Evolutionary conservation across 2,113 vertebrate species (phyloP).

Genomic region (Pan troglodytes): DNA sequence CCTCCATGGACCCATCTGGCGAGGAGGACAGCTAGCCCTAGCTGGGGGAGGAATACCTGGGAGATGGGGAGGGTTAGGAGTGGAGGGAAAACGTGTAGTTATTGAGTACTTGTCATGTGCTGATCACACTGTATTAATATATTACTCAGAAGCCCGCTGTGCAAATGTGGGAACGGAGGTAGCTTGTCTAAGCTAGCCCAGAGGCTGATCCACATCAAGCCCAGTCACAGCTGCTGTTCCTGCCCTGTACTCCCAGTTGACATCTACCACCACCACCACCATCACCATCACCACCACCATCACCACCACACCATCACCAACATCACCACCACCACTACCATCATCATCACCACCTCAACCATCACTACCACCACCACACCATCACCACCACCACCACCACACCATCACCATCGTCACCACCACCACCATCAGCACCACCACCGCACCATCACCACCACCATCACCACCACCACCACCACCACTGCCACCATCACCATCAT

Average conservation of each 20-base stretch:
- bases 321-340: too few relatives aligned
- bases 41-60: background rate
- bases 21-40: background rate
- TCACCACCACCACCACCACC: rapidly evolving
- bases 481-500: rapidly evolving
- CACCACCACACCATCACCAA: too few relatives aligned
- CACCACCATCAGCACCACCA: rapidly evolving
- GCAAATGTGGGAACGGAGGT: background rate
- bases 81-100: background rate
- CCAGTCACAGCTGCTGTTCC: background rate
- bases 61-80: background rate
- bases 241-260: background rate
- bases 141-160: background rate
- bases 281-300: too few relatives aligned
- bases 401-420: too few relatives aligned
- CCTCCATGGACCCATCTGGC: background rate
- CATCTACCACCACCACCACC: background rate
- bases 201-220: too few relatives aligned
- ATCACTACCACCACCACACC: too few relatives aligned
- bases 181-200: background rate
- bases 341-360: too few relatives aligned
- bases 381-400: too few relatives aligned
- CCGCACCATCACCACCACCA: too few relatives aligned
- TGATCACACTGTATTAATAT: background rate
- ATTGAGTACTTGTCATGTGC: background rate